A percentile compares a stretch with the other conserved stretches of the same genome.
Evolutionary conservation across 2,888 invertebrate genomes (phyloP).

Genomic region (Saturnia japonica): DNA sequence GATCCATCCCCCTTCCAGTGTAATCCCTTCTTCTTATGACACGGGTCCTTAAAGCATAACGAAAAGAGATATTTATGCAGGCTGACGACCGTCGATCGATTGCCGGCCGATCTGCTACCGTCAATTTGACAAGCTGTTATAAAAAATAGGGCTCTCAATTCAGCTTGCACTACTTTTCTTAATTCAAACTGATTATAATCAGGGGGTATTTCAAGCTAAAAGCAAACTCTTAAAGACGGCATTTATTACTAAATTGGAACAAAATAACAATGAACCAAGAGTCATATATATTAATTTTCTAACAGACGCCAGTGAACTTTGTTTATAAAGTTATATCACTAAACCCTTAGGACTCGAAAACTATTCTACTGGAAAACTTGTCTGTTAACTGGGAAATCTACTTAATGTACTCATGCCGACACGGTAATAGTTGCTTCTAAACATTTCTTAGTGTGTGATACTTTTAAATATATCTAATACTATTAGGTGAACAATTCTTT

Average conservation of each 20-base stretch:
- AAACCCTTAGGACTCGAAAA: constrained; percentile 33
- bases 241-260: constrained; percentile 29
- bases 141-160: neutral
- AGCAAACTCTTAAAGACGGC: neutral
- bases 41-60: too few species aligned
- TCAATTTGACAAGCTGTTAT: too few species aligned
- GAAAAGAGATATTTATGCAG: too few species aligned
- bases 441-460: neutral
- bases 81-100: too few species aligned
- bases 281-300: constrained; percentile 59
- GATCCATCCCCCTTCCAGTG: too few species aligned
- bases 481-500: too few species aligned
- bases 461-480: neutral
- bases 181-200: neutral
- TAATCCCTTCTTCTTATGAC: too few species aligned
- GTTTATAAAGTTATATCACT: constrained; percentile 45
- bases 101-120: too few species aligned
- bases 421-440: neutral
- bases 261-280: constrained; percentile 47
- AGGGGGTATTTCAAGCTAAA: neutral
- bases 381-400: constrained; percentile 22
- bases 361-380: constrained; percentile 39
- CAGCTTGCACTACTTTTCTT: neutral
- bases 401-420: neutral
- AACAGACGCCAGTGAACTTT: constrained; percentile 53